phyloP scores from a whole-genome alignment of 2,888 invertebrate genomes.

The Sinopyrophorus schimmeli region DNA sequence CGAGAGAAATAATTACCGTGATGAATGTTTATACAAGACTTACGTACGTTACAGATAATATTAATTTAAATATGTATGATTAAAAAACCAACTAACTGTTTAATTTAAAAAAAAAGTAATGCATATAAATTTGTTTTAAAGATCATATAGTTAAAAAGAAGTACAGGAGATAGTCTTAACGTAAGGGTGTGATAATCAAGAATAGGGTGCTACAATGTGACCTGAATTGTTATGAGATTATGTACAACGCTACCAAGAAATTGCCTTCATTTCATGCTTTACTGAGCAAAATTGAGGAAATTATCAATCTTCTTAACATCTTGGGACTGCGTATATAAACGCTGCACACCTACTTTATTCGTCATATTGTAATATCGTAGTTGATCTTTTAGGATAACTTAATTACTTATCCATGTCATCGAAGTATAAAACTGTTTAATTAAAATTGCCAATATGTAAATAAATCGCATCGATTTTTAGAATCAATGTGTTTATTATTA shows the following conservation, averaged over 20 bases:
- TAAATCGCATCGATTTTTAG: too few species aligned
- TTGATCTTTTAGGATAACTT: conserved; percentile 15
- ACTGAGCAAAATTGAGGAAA: conserved; percentile 36
- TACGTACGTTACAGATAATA: too few species aligned
- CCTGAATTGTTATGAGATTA: conserved; percentile 41
- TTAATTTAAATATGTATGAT: too few species aligned
- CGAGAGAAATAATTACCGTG: too few species aligned
- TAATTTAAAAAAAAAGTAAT: too few species aligned
- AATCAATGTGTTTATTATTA: too few species aligned
- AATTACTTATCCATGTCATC: too few species aligned
- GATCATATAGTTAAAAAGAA: conserved; percentile 22
- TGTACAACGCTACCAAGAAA: conserved; percentile 38
- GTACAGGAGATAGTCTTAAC: conserved; percentile 19
- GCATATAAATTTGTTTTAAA: too few species aligned
- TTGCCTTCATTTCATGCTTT: conserved; percentile 39
- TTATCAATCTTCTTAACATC: conserved; percentile 37
- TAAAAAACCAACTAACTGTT: too few species aligned
- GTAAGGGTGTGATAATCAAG: conserved; percentile 38
- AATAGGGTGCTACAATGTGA: conserved; percentile 34
- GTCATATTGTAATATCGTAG: conserved; percentile 17
- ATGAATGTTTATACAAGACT: too few species aligned
- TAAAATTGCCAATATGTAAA: too few species aligned
- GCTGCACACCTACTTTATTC: conserved; percentile 27
- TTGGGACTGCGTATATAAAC: conserved; percentile 27
- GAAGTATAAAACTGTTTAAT: too few species aligned